Evolutionary conservation across 2,113 vertebrate species (phyloP), one percentile per base, ranked within the genome.

Genomic region (Okapia johnstoni): DNA sequence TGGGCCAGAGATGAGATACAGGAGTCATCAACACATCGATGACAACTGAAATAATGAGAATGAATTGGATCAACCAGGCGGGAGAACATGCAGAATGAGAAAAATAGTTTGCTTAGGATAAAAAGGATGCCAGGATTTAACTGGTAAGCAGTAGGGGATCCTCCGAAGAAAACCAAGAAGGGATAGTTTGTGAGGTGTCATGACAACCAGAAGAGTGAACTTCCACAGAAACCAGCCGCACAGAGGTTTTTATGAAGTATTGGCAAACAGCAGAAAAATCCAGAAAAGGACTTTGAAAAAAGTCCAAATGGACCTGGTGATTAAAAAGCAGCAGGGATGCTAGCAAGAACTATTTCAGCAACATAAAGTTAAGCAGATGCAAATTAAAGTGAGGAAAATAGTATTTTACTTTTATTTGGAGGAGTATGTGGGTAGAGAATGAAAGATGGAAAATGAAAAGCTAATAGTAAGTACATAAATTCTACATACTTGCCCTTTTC

Each of bases 391-490:
- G 40, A 90, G 58, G 43, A 90, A 96, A 94, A 92, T 13, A 11
- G 21, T 54, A 28, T 91, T 96, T 96, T 96, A 30, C 54, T 96
- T 87, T 60, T 84, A 95, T 52, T 60, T 52, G 15, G 50, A 92
- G 40, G 43, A 57, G 0, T 21, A 48, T 66, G 21, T 46, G 40
- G 25, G 3, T 36, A 55, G 40, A 86, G 46, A 11, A 33, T 46
- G 40, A 52, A 93, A 90, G 46, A 90, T 25, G 6, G 88, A 70
- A 57, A 85, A 40, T 66, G 55, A 86, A 90, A 94, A 90, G 54
- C 91, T 90, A 50, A 58, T 11, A 26, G 33, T 4, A 63, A 88
- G 52, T 3, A 23, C 33, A 30, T 58, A 60, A 36, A 83, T 93
- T 93, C 93, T 94, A 87, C 58, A 52, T 25, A 80, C 23, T 33